Evolutionary conservation across 1,140 invertebrate species (phyloP), one percentile per base, ranked within the genome.

Genomic region (Penaeus chinensis): DNA sequence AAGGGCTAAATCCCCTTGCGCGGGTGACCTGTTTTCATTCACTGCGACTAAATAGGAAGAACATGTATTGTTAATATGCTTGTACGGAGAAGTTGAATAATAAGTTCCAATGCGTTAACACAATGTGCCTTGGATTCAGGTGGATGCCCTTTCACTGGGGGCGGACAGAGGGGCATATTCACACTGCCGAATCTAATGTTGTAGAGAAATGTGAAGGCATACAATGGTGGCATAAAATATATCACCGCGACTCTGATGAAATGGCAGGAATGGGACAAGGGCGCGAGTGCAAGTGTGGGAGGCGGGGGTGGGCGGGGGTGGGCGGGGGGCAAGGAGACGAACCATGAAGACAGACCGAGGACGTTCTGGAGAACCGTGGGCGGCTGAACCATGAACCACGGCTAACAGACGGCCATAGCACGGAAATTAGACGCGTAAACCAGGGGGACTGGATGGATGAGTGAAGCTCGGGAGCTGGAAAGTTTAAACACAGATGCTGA

Each of bases 1-100:
- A 87, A 82, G 85, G 61, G 24, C 80, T 69, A 87, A 22, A 82
- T 63, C 42, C 69, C 66, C 80, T 42, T 82, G 71, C 69, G n/a
- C 24, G 20, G 20, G 11, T 24, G 80, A 78, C 78, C 85, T 87
- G 85, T 87, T 87, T 87, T 87, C 85, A 87, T 87, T 82, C 85
- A 83, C 61, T 82, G 81, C 20, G 80, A 63, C 85, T 87, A 87
- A 87, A 87, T 82, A 87, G 85, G 85, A 87, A 78, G 85, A 87
- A 78, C 85, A 87, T 87, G 85, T 87, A 87, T 87, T 87, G 85
- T 87, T 87, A 87, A 87, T 87, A 87, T 87, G 85, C 85, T 87
- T 87, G 85, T 87, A 82, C 85, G 79, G 80, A 82, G 85, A 87
- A 87, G 79, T 82, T 87, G 85, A 87, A 87, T 87, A 87, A 87